phyloP scores from a whole-genome alignment of 2,797 vertebrate species.

The Danio kyathit region DNA sequence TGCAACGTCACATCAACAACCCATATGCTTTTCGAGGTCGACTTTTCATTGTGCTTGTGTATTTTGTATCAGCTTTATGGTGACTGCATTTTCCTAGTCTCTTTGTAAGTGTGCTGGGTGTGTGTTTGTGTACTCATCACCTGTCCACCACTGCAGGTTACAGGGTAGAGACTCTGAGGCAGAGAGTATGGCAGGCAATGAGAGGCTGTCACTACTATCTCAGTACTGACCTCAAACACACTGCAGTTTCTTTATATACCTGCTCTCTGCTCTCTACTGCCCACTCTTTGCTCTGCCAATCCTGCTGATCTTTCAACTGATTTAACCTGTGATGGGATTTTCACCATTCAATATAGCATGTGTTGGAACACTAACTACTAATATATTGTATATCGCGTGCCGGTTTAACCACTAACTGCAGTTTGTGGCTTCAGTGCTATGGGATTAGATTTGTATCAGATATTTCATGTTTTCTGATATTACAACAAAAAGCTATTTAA shows the following conservation, averaged over 20 bases:
- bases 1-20: too few species aligned
- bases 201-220: constrained; percentile 52
- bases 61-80: constrained; percentile 17
- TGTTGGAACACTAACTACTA: constrained; percentile 1
- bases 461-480: too few species aligned
- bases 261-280: constrained; percentile 38
- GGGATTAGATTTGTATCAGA: neutral
- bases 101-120: constrained; percentile 36
- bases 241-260: constrained; percentile 40
- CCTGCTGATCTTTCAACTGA: constrained; percentile 13
- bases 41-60: constrained; percentile 23
- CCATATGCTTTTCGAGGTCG: constrained; percentile 1
- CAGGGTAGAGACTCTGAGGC: constrained; percentile 28
- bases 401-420: constrained; percentile 6
- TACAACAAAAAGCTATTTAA: too few species aligned
- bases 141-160: constrained; percentile 46
- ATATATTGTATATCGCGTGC: neutral
- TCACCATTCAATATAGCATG: neutral
- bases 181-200: constrained; percentile 45
- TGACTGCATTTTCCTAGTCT: constrained; percentile 7
- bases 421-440: neutral
- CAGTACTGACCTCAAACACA: constrained; percentile 48
- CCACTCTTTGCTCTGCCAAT: constrained; percentile 47
- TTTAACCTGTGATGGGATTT: constrained; percentile 25
- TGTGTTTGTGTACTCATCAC: constrained; percentile 38